Evolutionary conservation across 2,113 vertebrate genomes (phyloP).

Genomic region (Tupaia chinensis): DNA sequence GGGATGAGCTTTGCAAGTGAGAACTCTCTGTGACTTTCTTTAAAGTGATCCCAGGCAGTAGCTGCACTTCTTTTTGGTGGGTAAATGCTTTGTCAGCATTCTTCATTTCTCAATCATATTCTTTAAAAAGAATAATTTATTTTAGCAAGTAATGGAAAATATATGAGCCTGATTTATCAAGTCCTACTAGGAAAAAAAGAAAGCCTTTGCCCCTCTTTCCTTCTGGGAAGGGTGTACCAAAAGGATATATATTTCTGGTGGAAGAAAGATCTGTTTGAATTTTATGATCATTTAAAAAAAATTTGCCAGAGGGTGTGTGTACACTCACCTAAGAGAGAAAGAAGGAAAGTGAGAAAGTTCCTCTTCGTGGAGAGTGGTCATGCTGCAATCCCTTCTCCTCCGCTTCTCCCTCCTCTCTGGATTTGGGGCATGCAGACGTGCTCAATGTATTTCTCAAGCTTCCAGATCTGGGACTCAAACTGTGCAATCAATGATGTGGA

Average conservation of each 20-base stretch:
- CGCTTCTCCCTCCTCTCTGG: too few relatives aligned
- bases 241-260: constrained; percentile 10
- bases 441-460: too few relatives aligned
- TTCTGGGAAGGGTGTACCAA: neutral
- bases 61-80: neutral
- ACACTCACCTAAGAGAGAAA: too few relatives aligned
- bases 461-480: too few relatives aligned
- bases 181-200: neutral
- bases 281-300: neutral
- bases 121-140: neutral
- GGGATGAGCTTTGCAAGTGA: neutral
- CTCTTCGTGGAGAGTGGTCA: too few relatives aligned
- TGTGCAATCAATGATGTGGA: too few relatives aligned
- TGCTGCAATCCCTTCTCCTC: too few relatives aligned
- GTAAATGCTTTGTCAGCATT: constrained; percentile 15
- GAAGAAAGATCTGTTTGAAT: constrained; percentile 34
- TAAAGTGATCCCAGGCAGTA: neutral
- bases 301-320: too few relatives aligned
- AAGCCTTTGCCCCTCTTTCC: neutral
- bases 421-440: too few relatives aligned
- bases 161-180: constrained; percentile 6
- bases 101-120: neutral
- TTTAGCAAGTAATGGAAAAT: constrained; percentile 15
- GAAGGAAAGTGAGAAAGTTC: too few relatives aligned
- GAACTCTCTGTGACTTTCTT: neutral